These are phyloP conservation scores for Oegoconia quadripuncta DNA, from an alignment of 2,888 invertebrate genomes.

Conservation along the genomic window DNA sequence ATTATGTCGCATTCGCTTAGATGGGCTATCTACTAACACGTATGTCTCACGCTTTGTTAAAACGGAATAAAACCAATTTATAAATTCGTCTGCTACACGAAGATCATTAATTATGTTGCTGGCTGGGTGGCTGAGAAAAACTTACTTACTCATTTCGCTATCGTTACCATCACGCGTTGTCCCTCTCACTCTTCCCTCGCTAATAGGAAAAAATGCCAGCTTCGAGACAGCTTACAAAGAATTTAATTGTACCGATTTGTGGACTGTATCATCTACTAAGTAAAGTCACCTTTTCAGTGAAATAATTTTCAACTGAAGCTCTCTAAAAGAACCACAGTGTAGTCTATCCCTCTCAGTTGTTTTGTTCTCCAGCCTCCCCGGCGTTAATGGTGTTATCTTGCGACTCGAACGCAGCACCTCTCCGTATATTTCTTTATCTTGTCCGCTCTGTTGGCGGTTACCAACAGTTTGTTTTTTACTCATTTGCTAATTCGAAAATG, in stretches of 20 bases:
- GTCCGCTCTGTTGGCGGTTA: conserved; percentile 71
- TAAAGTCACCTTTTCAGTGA: conserved; percentile 8
- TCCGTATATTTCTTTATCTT: conserved; percentile 78
- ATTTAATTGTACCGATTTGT: not conserved
- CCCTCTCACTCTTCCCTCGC: conserved; percentile 49
- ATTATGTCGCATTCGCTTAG: conserved; percentile 47
- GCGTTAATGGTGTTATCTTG: conserved; percentile 78
- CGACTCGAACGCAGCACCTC: conserved; percentile 76
- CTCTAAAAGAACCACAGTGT: conserved; percentile 17
- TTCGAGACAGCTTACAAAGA: conserved; percentile 1
- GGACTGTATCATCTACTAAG: conserved; percentile 8
- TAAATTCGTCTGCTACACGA: conserved; percentile 76
- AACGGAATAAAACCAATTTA: conserved; percentile 73
- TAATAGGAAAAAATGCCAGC: conserved; percentile 2
- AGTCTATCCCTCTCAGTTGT: conserved; percentile 59
- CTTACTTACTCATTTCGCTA: conserved; percentile 77
- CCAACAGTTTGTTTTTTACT: conserved; percentile 62
- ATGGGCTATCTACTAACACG: conserved; percentile 55
- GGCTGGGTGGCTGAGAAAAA: conserved; percentile 79
- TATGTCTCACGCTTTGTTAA: conserved; percentile 62
- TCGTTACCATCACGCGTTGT: conserved; percentile 65
- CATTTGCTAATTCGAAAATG: conserved; percentile 78
- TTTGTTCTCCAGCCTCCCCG: conserved; percentile 64
- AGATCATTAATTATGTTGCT: conserved; percentile 79
- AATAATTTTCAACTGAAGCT: conserved; percentile 1